Percentiles rank a stretch among this genome's conserved stretches.
phyloP scores from a whole-genome alignment of 2,888 invertebrate species.

The Tethea ocularis region DNA sequence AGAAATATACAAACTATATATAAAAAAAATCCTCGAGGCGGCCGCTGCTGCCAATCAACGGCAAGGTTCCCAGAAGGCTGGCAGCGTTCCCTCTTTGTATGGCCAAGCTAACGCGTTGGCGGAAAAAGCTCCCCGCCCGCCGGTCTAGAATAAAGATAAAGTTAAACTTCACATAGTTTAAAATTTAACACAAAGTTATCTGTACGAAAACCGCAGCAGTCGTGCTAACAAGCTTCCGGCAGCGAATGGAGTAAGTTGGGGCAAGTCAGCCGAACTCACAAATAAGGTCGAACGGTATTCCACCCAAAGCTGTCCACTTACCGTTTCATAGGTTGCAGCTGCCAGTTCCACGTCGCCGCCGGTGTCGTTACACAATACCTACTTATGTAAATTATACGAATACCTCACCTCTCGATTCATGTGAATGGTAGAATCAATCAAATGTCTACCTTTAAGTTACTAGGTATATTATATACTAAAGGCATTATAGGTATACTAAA shows the following conservation, averaged over 20 bases:
- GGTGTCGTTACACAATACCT: background rate
- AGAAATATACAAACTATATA: too few species aligned
- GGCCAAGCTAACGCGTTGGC: too few species aligned
- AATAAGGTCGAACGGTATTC: conserved; percentile 50
- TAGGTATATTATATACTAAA: too few species aligned
- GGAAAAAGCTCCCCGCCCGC: too few species aligned
- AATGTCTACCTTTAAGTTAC: too few species aligned
- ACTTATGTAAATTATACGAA: conserved; percentile 1
- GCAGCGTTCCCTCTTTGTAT: too few species aligned
- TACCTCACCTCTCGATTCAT: conserved; percentile 6
- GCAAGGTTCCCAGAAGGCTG: too few species aligned
- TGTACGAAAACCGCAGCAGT: conserved; percentile 66
- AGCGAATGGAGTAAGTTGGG: conserved; percentile 57
- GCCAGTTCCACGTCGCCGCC: background rate
- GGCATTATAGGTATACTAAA: background rate
- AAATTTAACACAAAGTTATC: conserved; percentile 71
- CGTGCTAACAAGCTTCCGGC: conserved; percentile 71
- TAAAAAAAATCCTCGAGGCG: too few species aligned
- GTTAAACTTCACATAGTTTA: conserved; percentile 47
- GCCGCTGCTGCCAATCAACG: too few species aligned
- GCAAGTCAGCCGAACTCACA: conserved; percentile 60
- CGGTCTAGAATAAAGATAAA: background rate
- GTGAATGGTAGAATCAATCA: background rate
- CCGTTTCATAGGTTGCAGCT: conserved; percentile 17
- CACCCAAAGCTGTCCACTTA: conserved; percentile 49